Conservation (phyloP, 2,888 invertebrate genomes). For the Crepidodera aurea region DNA sequence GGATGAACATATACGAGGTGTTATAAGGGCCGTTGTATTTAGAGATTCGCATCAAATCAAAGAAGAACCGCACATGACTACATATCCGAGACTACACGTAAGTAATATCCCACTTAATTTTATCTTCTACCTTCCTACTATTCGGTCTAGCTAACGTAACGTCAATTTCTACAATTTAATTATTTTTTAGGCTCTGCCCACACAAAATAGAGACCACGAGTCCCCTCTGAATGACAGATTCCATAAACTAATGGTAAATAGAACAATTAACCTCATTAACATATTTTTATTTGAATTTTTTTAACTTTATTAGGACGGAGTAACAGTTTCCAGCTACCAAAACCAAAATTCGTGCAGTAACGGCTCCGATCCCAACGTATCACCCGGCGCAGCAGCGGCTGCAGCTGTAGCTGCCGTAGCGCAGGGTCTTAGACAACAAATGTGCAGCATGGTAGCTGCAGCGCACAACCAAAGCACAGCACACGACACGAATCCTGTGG, state of each 20-base stretch:
- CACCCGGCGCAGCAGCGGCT: conserved; percentile 78
- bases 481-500: conserved; percentile 60
- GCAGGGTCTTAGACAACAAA: conserved; percentile 84
- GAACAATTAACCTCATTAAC: background rate
- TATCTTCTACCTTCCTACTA: no score
- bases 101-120: no score
- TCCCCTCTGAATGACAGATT: conserved; percentile 7
- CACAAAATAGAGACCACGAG: conserved; percentile 3
- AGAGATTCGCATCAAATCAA: conserved; percentile 85
- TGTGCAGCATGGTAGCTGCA: conserved; percentile 83
- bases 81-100: conserved; percentile 70
- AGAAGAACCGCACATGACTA: conserved; percentile 70
- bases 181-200: background rate
- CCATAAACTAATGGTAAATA: conserved; percentile 4
- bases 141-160: no score
- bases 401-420: conserved; percentile 88
- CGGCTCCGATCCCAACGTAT: conserved; percentile 67
- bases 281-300: conserved; percentile 2
- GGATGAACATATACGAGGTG: conserved; percentile 91
- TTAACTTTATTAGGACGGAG: conserved; percentile 65
- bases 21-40: conserved; percentile 91
- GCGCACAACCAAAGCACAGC: conserved; percentile 66
- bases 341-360: conserved; percentile 65
- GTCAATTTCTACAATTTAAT: no score
- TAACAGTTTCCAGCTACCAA: conserved; percentile 67